Conservation (phyloP, 2,113 vertebrate genomes). For the Bubalus kerabau region DNA sequence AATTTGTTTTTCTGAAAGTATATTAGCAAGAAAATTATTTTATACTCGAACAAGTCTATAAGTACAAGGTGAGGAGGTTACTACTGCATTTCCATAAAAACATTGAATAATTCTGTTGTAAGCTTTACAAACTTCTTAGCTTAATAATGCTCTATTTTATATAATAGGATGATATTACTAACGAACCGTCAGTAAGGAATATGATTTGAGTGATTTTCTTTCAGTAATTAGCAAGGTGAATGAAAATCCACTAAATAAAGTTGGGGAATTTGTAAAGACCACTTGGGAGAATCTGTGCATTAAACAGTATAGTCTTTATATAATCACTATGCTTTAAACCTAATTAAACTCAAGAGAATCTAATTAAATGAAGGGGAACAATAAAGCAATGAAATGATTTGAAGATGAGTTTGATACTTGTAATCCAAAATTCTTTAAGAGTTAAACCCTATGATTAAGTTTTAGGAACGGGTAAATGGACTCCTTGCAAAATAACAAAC, state of each 20-base stretch:
- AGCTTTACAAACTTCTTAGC: conserved; percentile 37
- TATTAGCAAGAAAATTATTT: neutral
- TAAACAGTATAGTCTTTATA: conserved; percentile 44
- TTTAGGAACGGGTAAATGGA: conserved; percentile 48
- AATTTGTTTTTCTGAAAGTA: neutral
- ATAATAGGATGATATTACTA: conserved; percentile 2
- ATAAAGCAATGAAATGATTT: conserved; percentile 31
- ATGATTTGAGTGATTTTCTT: conserved; percentile 28
- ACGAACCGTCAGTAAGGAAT: neutral
- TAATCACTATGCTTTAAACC: conserved; percentile 60
- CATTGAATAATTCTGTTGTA: neutral
- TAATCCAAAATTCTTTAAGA: conserved; percentile 57
- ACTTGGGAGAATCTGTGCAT: conserved; percentile 38
- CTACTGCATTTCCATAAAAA: neutral
- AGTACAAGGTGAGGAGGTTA: neutral
- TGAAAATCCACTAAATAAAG: conserved; percentile 56
- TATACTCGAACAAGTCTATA: neutral
- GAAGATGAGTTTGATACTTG: conserved; percentile 38
- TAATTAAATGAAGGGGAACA: conserved; percentile 47
- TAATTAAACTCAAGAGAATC: conserved; percentile 65
- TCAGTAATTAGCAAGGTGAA: conserved; percentile 55
- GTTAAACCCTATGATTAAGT: conserved; percentile 55
- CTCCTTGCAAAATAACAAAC: conserved; percentile 15
- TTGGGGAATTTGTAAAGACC: conserved; percentile 42
- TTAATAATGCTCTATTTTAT: conserved; percentile 11